Evolutionary conservation across 2,797 vertebrate genomes (phyloP).

Genomic region (Pitangus sulphuratus): DNA sequence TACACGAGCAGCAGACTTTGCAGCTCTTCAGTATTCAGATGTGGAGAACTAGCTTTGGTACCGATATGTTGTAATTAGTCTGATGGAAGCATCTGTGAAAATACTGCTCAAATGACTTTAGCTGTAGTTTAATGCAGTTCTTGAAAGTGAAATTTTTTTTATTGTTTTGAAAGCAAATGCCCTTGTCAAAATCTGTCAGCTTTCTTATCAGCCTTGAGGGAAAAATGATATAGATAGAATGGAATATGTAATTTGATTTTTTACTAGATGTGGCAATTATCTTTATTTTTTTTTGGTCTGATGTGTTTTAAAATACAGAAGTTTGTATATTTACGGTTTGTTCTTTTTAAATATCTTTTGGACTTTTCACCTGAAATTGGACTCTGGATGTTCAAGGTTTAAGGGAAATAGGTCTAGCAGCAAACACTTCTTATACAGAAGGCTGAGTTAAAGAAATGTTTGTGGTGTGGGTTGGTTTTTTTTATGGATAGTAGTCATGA

Average conservation of each 20-base stretch:
- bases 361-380: not conserved
- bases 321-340: not conserved
- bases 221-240: not conserved
- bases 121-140: not conserved
- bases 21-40: not conserved
- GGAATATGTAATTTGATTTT: not conserved
- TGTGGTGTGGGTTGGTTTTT: not conserved
- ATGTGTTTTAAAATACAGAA: not conserved
- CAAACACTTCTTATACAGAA: not conserved
- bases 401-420: not conserved
- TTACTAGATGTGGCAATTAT: not conserved
- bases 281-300: not conserved
- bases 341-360: not conserved
- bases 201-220: not conserved
- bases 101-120: not conserved
- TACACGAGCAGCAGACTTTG: not conserved
- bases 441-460: not conserved
- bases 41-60: not conserved
- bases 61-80: not conserved
- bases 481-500: not conserved
- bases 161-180: not conserved
- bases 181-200: not conserved
- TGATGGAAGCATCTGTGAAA: not conserved
- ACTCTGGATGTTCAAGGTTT: not conserved
- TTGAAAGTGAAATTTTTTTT: not conserved